Base-by-base conservation (phyloP, 2,113 vertebrate species). In the Ailuropoda melanoleuca region DNA sequence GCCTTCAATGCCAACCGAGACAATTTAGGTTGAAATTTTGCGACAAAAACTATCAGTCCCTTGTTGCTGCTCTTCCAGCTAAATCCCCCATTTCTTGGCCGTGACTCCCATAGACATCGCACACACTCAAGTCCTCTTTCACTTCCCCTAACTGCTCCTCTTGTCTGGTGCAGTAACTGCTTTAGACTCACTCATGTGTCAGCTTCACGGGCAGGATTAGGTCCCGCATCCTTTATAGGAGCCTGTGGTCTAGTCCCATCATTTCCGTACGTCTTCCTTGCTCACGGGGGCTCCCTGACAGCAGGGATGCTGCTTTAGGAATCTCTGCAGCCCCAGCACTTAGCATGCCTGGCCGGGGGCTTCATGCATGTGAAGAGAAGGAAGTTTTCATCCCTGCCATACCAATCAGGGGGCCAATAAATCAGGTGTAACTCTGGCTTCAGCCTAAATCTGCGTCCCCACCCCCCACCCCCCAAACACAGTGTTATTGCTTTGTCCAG, bases 161-260 rank as follows among this genome's bases (percentile, higher is more conserved):
- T 21, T 1, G 12, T 3, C 6, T 64, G 81, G 6, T n/a, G n/a
- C 75, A 10, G 39, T 8, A 6, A 37, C 4, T 70, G n/a, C 75
- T 26, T 37, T 48, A n/a, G 31, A 37, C 4, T 4, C 18, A 43
- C 58, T 70, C 37, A 13, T 1, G 15, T 1, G 11, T 26, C 34
- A 23, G 23, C 39, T 34, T 2, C 34, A 55, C 1, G 58, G 80
- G 66, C 53, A 66, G 46, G 56, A 31, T 15, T 14, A 37, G 43
- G 50, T 34, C 21, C 23, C 18, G 18, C 12, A 31, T 26, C 46
- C 13, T 24, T 21, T 19, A 43, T 1, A 21, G 0, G 19, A 4
- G 60, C 5, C 10, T 23, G 2, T 3, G 24, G 39, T 12, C 62
- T 15, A 8, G n/a, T 1, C 74, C 43, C 46, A 8, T 48, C 74